phyloP scores from a whole-genome alignment of 2,797 vertebrate genomes.

The Etheostoma perlongum region DNA sequence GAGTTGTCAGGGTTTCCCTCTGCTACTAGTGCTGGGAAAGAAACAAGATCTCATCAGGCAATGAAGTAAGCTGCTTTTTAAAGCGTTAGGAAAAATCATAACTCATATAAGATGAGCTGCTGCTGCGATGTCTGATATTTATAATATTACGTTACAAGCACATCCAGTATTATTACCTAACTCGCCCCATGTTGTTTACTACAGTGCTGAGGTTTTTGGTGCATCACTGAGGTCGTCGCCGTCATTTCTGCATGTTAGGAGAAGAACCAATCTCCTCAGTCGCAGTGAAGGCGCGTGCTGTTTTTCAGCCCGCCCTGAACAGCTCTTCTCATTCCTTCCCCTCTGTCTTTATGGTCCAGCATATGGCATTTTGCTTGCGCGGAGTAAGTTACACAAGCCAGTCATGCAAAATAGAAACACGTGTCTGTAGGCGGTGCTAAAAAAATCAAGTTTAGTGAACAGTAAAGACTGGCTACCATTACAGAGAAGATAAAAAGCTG shows the following conservation, averaged over 20 bases:
- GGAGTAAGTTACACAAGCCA: slow-evolving; percentile 62
- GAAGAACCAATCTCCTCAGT: slow-evolving; percentile 52
- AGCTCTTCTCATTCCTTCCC: neutral
- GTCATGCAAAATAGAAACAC: slow-evolving; percentile 76
- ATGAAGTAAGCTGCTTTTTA: slow-evolving; percentile 62
- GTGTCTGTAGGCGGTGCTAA: slow-evolving; percentile 65
- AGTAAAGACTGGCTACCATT: slow-evolving; percentile 15
- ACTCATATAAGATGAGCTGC: neutral
- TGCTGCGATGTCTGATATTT: neutral
- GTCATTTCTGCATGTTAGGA: slow-evolving; percentile 2
- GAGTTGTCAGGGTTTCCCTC: too few species aligned
- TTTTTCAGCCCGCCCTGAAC: slow-evolving; percentile 35
- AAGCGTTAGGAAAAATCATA: slow-evolving; percentile 15
- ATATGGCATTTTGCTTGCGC: slow-evolving; percentile 39
- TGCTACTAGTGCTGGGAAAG: neutral
- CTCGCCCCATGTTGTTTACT: slow-evolving; percentile 39
- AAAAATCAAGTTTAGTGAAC: slow-evolving; percentile 16
- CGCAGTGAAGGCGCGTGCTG: slow-evolving; percentile 28
- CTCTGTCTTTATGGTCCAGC: slow-evolving; percentile 17
- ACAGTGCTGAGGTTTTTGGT: slow-evolving; percentile 34
- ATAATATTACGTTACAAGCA: neutral
- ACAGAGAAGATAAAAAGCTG: neutral
- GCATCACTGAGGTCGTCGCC: slow-evolving; percentile 46
- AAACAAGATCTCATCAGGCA: neutral
- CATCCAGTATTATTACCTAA: neutral